These are phyloP conservation scores for Seriola quinqueradiata DNA, from an alignment of 2,113 vertebrate species.

Conservation along the genomic window DNA sequence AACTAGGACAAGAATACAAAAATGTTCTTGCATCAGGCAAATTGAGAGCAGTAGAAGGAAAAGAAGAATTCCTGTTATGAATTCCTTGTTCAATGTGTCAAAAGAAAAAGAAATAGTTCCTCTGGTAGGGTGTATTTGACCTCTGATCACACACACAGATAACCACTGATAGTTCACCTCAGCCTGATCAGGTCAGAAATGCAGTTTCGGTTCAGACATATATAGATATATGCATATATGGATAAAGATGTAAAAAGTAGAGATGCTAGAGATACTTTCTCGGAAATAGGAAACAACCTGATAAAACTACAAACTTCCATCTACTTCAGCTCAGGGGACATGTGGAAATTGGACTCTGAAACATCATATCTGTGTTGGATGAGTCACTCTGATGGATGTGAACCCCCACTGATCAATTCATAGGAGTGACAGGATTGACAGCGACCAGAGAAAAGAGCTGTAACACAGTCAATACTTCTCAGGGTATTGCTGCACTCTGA, in stretches of 20 bases:
- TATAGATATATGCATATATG: neutral
- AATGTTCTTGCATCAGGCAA: neutral
- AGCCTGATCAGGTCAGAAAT: neutral
- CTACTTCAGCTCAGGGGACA: slow-evolving; percentile 32
- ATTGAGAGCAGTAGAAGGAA: neutral
- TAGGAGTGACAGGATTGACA: slow-evolving; percentile 63
- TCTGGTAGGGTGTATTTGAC: neutral
- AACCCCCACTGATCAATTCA: slow-evolving; percentile 70
- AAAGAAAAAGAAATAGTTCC: neutral
- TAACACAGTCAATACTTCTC: slow-evolving; percentile 61
- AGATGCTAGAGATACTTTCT: neutral
- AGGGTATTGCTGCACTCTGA: slow-evolving; percentile 48
- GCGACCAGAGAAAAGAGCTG: slow-evolving; percentile 66
- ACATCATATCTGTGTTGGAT: slow-evolving; percentile 54
- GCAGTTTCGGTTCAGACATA: neutral
- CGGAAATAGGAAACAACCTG: slow-evolving; percentile 30
- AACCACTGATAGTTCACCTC: too few relatives aligned
- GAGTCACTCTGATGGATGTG: slow-evolving; percentile 65
- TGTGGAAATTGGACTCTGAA: slow-evolving; percentile 46
- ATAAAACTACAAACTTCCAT: slow-evolving; percentile 37
- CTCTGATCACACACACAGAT: too few relatives aligned
- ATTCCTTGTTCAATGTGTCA: too few relatives aligned
- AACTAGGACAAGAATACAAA: neutral
- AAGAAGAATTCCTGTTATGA: neutral
- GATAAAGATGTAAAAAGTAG: slow-evolving; percentile 1